Base-by-base conservation (phyloP, 1,140 invertebrate species). In the Lamellibrachia luymesi region DNA sequence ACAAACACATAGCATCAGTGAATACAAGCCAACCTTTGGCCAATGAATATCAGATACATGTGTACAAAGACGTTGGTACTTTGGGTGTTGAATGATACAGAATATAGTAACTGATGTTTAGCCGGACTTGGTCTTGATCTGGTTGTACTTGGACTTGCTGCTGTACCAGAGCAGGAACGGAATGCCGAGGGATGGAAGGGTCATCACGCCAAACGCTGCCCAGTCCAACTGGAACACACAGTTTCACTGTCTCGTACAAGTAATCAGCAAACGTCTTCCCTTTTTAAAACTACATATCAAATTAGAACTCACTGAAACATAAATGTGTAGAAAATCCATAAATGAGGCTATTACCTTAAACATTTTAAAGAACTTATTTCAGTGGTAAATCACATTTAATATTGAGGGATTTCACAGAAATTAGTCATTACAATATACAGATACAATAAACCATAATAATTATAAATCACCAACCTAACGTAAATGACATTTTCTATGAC, bases 191-290 rank as follows among this genome's bases (percentile, higher is more conserved):
- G 98, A 99, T 92, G 99, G 99, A 91, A 99, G 96, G 89, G 98
- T 98, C 98, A 99, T 99, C 8, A 99, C 97, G 93, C 98, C 98
- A 96, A 99, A 99, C 51, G 98, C 98, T 91, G 98, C 97, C 99
- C 99, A 99, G 96, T 99, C 99, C 93, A 99, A 95, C 97, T 98
- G 95, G 93, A 97, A 97, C 94, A 80, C 8, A 80, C 91, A 10
- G 25, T 80, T 80, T 6, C 13, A 80, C 17, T 6, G 5, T 17
- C 38, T 38, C 2, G 7, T 80, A 80, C 17, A 80, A 17, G 4
- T 13, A 56, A 56, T 1, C 13, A 7, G 52, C 52, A 6, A 56
- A 56, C 52, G 6, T 56, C 52, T 13, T 7, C 38, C 38, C 6
- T 13, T 56, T 13, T 56, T 13, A 56, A 56, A 56, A 38, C 38